These are phyloP conservation scores for Andricus grossulariae DNA, from an alignment of 1,140 invertebrate genomes.

Conservation along the genomic window DNA sequence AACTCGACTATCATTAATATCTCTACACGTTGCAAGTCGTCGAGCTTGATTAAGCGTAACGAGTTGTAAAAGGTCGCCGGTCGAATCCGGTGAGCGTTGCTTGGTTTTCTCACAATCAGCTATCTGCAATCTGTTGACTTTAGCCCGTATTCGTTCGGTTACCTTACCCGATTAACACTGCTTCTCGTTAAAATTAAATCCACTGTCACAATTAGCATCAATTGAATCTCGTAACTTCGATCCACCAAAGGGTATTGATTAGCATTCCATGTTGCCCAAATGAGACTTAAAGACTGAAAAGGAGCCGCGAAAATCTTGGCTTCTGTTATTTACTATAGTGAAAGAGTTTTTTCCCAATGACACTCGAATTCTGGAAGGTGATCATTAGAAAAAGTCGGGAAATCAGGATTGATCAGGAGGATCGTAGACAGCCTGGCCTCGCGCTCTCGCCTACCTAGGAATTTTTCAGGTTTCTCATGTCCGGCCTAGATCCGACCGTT, in stretches of 20 bases:
- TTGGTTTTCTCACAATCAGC: too few relatives aligned
- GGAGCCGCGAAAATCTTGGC: slow-evolving; percentile 17
- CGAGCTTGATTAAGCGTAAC: too few relatives aligned
- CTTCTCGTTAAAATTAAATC: neutral
- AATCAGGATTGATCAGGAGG: too few relatives aligned
- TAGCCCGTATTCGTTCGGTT: neutral
- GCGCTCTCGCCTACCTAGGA: too few relatives aligned
- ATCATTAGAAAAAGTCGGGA: slow-evolving; percentile 3
- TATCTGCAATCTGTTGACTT: too few relatives aligned
- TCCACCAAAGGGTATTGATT: slow-evolving; percentile 19
- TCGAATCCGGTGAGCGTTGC: too few relatives aligned
- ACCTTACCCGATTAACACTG: slow-evolving; percentile 7
- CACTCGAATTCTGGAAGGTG: slow-evolving; percentile 5
- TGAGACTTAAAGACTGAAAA: neutral
- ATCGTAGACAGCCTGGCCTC: too few relatives aligned
- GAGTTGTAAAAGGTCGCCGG: too few relatives aligned
- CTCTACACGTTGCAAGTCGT: too few relatives aligned
- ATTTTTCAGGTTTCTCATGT: too few relatives aligned
- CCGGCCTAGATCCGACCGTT: too few relatives aligned
- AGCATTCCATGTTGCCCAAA: neutral
- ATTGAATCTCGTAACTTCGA: slow-evolving; percentile 10
- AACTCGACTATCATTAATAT: too few relatives aligned
- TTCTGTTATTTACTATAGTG: neutral
- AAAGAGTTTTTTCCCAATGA: slow-evolving; percentile 6
- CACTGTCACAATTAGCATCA: slow-evolving; percentile 10